Base-by-base conservation (phyloP, 2,888 invertebrate species). In the Neoscelio sp. region DNA sequence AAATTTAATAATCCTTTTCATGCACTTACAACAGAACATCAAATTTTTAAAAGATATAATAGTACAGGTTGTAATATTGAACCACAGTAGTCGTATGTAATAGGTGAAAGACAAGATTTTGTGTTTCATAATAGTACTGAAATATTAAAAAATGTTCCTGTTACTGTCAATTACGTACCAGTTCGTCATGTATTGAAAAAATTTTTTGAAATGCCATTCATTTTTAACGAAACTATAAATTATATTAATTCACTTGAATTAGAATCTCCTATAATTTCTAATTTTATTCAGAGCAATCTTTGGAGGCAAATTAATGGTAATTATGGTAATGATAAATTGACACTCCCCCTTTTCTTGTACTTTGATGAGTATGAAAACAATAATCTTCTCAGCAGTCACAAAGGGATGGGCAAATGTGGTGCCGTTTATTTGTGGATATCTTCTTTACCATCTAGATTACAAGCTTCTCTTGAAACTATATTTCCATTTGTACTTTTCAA, bases 351-450 rank as follows among this genome's bases (percentile, higher is more conserved):
- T 13, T 76, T 81, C 17, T 35, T 82, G 15, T 82, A 71, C 33
- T 80, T 56, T 44, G 78, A 82, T 65, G 81, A 83, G 50, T 82
- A 74, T 33, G 81, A 84, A 46, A 79, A 44, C 0, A 81, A 80
- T 20, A 83, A 83, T 58, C 80, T 81, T 5, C 42, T 82, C 1
- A 78, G 80, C 2, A 68, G 62, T 48, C 82, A 83, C 46, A 67
- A 67, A 46, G 81, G 77, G 6, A 62, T 83, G 13, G 50, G 68
- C 1, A 83, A 83, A 65, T 79, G 80, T 17, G 80, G 81, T n/a
- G 82, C 78, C 1, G 52, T 84, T 17, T 77, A 78, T 44, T n/a
- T 73, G 7, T 35, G 13, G 3, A 48, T 80, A 18, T 64, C 65
- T n/a, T 74, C 64, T 58, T 68, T 82, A 26, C 78, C 79, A 5